A percentile compares a stretch with the other conserved stretches of the same genome.
Conservation (phyloP, 1,140 invertebrate species). For the Branchinecta lindahli region DNA sequence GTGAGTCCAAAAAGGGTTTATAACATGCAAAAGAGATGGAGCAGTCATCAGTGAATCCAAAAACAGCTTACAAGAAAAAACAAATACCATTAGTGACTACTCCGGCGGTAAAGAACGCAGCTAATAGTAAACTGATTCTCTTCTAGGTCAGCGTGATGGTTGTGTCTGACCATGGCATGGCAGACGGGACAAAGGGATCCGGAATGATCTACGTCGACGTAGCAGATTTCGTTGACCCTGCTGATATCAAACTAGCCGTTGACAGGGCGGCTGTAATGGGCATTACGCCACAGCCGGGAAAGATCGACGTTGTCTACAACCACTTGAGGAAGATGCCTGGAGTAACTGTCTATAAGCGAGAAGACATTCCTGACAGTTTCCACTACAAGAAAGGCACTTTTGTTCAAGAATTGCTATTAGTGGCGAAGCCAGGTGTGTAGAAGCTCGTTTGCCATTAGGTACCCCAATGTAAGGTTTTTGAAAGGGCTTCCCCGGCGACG, state of each 20-base stretch:
- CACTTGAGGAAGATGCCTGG: constrained; percentile 24
- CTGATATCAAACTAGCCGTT: constrained; percentile 17
- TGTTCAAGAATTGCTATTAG: constrained; percentile 26
- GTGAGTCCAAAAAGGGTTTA: too few species aligned
- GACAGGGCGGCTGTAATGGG: constrained; percentile 18
- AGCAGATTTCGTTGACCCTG: constrained; percentile 18
- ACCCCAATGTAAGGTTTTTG: too few species aligned
- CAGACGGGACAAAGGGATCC: constrained; percentile 12
- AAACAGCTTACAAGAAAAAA: too few species aligned
- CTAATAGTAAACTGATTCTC: background rate
- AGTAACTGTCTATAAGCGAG: constrained; percentile 27
- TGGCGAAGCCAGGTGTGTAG: constrained; percentile 22
- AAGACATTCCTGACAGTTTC: constrained; percentile 29
- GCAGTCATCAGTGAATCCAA: too few species aligned
- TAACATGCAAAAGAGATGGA: too few species aligned
- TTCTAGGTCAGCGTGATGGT: constrained; percentile 21
- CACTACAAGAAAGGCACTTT: constrained; percentile 27
- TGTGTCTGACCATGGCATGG: constrained; percentile 22
- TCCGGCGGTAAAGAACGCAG: too few species aligned
- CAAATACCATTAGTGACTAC: too few species aligned
- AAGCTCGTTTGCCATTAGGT: background rate
- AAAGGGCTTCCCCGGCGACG: too few species aligned
- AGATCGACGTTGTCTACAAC: constrained; percentile 19
- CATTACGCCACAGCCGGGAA: constrained; percentile 14
- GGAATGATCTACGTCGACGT: constrained; percentile 19